phyloP scores from a whole-genome alignment of 1,140 invertebrate species.

The Drosophila oshimai region DNA sequence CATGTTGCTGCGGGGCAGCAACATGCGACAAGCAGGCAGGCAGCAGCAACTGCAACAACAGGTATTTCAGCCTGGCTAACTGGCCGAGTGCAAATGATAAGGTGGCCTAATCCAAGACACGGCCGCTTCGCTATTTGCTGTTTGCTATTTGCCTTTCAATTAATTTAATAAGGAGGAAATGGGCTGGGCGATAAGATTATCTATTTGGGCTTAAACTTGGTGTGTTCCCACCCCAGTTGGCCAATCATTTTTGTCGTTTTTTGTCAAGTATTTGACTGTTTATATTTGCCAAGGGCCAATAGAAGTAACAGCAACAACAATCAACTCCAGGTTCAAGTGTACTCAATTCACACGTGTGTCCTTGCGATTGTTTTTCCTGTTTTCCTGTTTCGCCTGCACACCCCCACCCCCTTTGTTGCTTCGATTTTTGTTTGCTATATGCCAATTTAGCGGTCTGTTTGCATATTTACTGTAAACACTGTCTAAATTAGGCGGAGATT shows the following conservation, averaged over 20 bases:
- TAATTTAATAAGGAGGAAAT: slow-evolving; percentile 66
- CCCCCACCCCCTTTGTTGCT: slow-evolving; percentile 1
- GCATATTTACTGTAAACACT: slow-evolving; percentile 70
- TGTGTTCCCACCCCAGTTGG: slow-evolving; percentile 10
- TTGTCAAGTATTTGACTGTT: slow-evolving; percentile 60
- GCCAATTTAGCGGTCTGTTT: slow-evolving; percentile 67
- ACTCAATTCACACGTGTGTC: slow-evolving; percentile 64
- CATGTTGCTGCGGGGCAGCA: slow-evolving; percentile 14
- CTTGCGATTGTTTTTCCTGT: slow-evolving; percentile 45
- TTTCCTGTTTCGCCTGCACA: slow-evolving; percentile 28
- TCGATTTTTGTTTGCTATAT: slow-evolving; percentile 58
- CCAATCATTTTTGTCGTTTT: slow-evolving; percentile 60
- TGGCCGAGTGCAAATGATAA: slow-evolving; percentile 25
- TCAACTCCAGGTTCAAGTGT: slow-evolving; percentile 52
- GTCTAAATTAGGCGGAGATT: slow-evolving; percentile 70
- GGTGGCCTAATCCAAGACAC: slow-evolving; percentile 40
- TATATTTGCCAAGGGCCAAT: slow-evolving; percentile 49
- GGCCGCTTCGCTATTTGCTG: no score
- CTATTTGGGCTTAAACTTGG: slow-evolving; percentile 16
- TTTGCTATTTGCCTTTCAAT: slow-evolving; percentile 47
- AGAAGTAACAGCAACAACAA: slow-evolving; percentile 37
- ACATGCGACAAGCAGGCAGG: slow-evolving; percentile 5
- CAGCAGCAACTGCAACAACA: slow-evolving; percentile 42
- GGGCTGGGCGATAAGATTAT: slow-evolving; percentile 42
- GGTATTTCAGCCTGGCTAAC: slow-evolving; percentile 25